Conservation (phyloP, 2,888 invertebrate species). For the Ormyrus rosae region DNA sequence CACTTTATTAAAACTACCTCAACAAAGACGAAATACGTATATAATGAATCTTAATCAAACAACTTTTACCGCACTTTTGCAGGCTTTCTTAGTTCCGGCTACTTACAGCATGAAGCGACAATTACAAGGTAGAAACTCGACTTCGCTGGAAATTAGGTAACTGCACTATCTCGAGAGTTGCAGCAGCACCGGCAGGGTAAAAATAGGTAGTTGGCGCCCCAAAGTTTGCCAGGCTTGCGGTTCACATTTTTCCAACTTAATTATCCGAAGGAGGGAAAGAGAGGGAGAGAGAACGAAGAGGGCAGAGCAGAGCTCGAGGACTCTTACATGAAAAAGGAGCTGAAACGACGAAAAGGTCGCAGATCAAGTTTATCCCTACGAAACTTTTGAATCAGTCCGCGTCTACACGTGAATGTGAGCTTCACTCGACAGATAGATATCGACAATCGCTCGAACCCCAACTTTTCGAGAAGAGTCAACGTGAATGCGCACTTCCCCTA, state of each 20-base stretch:
- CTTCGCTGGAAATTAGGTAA: no score
- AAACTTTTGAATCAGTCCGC: slow-evolving; percentile 62
- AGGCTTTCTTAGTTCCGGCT: no score
- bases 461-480: slow-evolving; percentile 29
- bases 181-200: no score
- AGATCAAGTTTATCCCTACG: slow-evolving; percentile 39
- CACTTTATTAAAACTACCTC: no score
- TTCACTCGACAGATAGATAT: slow-evolving; percentile 7
- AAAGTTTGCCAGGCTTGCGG: slow-evolving; percentile 54
- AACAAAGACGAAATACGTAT: no score
- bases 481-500: slow-evolving; percentile 36
- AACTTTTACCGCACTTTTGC: no score
- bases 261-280: slow-evolving; percentile 64
- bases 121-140: no score
- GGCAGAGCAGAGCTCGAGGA: background rate
- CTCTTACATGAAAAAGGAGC: background rate
- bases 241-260: slow-evolving; percentile 71
- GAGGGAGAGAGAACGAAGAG: background rate
- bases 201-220: slow-evolving; percentile 34
- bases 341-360: slow-evolving; percentile 42
- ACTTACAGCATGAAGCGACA: no score
- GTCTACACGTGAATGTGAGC: background rate
- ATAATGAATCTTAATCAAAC: no score
- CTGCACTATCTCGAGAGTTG: background rate
- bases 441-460: slow-evolving; percentile 20